A percentile compares a stretch with the other conserved stretches of the same genome.
These are phyloP conservation scores for Pristionchus mayeri DNA, from an alignment of 2,888 invertebrate species.

Conservation along the genomic window DNA sequence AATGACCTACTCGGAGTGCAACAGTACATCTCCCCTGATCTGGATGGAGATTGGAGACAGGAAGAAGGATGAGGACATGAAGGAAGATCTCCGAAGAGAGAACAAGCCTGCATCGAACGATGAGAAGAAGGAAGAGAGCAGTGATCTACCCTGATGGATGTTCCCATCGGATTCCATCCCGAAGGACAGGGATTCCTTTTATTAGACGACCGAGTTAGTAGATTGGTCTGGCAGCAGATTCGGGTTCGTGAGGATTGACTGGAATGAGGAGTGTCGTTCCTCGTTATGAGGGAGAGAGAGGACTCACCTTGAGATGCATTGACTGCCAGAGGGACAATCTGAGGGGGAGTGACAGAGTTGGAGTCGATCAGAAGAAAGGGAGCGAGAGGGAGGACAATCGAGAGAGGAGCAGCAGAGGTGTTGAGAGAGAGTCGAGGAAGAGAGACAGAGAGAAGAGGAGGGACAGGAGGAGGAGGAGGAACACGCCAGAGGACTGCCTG, in stretches of 20 bases:
- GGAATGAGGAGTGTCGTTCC: not conserved
- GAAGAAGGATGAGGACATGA: slow-evolving; percentile 17
- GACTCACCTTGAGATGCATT: slow-evolving; percentile 15
- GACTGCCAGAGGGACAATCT: slow-evolving; percentile 41
- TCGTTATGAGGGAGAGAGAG: not conserved
- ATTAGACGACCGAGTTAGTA: slow-evolving; percentile 6
- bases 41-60: slow-evolving; percentile 26
- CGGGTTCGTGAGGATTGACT: not conserved
- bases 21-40: slow-evolving; percentile 4
- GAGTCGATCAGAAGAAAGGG: not conserved
- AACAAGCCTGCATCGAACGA: slow-evolving; percentile 33
- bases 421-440: slow-evolving; percentile 37
- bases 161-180: not conserved
- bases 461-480: slow-evolving; percentile 21
- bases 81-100: slow-evolving; percentile 1
- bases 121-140: too few species aligned
- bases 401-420: slow-evolving; percentile 17
- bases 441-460: slow-evolving; percentile 27
- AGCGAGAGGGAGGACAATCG: slow-evolving; percentile 8
- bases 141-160: not conserved
- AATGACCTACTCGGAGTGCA: slow-evolving; percentile 6
- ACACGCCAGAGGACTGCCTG: slow-evolving; percentile 23
- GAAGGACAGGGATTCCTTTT: not conserved
- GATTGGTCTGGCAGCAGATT: slow-evolving; percentile 38
- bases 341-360: slow-evolving; percentile 35